Percentiles rank a stretch among this genome's conserved stretches.
Conservation (phyloP, 1,140 invertebrate genomes). For the Neodiprion virginianus region DNA sequence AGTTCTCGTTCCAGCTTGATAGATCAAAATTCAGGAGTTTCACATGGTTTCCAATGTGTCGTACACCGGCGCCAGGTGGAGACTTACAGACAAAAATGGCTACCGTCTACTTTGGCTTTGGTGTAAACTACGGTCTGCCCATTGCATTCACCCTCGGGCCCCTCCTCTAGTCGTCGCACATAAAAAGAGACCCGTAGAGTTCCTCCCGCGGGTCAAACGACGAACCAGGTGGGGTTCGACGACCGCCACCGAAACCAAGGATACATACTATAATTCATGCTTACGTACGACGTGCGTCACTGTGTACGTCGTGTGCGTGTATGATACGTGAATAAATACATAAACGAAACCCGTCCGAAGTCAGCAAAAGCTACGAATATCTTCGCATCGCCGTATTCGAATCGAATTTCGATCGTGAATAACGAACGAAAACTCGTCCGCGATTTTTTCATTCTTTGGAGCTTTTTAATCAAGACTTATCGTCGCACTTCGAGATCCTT, state of each 20-base stretch:
- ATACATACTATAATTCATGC: neutral
- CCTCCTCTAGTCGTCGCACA: neutral
- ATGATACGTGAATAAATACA: too few species aligned
- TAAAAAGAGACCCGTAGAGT: neutral
- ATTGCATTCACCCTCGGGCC: neutral
- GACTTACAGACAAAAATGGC: neutral
- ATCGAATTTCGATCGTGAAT: too few species aligned
- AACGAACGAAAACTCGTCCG: too few species aligned
- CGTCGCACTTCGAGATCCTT: too few species aligned
- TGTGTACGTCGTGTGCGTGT: neutral
- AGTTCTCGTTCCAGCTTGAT: too few species aligned
- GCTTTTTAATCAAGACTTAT: too few species aligned
- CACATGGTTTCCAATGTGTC: neutral
- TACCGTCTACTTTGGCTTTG: neutral
- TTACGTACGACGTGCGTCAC: neutral
- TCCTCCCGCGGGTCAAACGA: constrained; percentile 2
- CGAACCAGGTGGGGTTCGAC: constrained; percentile 31
- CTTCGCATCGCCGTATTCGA: too few species aligned
- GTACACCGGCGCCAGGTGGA: neutral
- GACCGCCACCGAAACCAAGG: constrained; percentile 28
- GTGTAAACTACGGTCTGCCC: too few species aligned
- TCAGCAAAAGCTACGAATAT: too few species aligned
- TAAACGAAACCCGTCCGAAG: too few species aligned
- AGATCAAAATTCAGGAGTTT: neutral
- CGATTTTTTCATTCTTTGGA: too few species aligned